A percentile compares a stretch with the other conserved stretches of the same genome.
phyloP scores from a whole-genome alignment of 2,113 vertebrate genomes.

The Pomatostomus ruficeps region DNA sequence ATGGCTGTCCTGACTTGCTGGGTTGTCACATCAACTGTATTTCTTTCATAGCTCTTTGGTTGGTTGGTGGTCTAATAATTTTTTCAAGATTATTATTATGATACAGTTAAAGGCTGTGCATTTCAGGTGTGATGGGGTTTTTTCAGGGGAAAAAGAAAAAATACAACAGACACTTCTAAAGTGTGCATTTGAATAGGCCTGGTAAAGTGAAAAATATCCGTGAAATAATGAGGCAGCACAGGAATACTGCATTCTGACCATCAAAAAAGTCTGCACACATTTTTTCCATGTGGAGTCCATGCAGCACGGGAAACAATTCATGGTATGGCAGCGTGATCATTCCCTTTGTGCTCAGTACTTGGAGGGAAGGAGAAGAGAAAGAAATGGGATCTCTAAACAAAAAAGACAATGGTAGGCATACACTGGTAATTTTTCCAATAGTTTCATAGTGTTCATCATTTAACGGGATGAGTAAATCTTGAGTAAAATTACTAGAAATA shows the following conservation, averaged over 20 bases:
- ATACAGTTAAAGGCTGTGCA: neutral
- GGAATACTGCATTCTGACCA: neutral
- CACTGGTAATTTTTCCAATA: neutral
- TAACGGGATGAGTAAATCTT: neutral
- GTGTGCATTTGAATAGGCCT: neutral
- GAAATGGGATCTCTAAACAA: neutral
- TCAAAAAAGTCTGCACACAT: neutral
- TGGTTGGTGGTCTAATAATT: neutral
- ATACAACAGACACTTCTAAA: neutral
- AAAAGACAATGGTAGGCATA: neutral
- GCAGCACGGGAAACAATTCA: neutral
- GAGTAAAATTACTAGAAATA: neutral
- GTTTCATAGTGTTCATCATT: neutral
- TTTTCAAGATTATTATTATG: neutral
- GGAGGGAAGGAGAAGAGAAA: neutral
- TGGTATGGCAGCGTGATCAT: neutral
- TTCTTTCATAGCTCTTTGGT: neutral
- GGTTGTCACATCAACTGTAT: neutral
- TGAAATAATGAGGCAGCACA: conserved; percentile 1
- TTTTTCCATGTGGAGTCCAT: neutral
- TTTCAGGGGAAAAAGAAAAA: neutral
- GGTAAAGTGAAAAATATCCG: neutral
- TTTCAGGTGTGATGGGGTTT: neutral
- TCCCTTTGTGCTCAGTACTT: neutral
- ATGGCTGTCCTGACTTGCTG: neutral